Base-by-base conservation (phyloP, 1,140 invertebrate genomes). In the Drosophila nikananu region DNA sequence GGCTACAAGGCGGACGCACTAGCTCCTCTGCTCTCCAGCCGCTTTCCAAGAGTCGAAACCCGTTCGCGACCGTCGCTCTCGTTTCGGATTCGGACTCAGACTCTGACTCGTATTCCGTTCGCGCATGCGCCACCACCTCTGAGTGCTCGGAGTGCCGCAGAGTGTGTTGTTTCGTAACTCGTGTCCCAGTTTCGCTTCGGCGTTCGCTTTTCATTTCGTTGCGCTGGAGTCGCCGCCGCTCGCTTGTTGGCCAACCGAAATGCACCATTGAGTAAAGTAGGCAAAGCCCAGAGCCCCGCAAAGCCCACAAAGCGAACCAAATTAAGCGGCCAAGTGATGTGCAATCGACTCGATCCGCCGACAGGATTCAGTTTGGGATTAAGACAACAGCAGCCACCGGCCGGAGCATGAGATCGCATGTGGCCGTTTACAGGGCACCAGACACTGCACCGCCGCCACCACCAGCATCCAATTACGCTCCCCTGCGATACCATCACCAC, bases 351-450 rank as follows among this genome's bases (percentile, higher is more conserved):
- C 62, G 67, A 66, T 49, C 57, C 65, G 32, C 48, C 44, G 64
- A 75, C 52, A 79, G 77, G 59, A 81, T 39, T 58, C 17, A 76
- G 67, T 58, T 57, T 65, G 32, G 44, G 74, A 70, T 64, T 77
- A 74, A 77, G 73, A 49, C 62, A 61, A 44, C 65, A 84, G 59
- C 77, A 92, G 54, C 54, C 54, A 55, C 54, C 54, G 54, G 54
- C 54, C 54, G 54, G 54, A 55, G 81, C 86, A 92, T 92, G 91
- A 92, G 91, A 92, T 91, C 91, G 55, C 86, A 92, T 91, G 76
- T 75, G 73, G 63, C 86, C 57, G 86, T 90, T 74, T 90, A 89
- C 66, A 76, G 86, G 71, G 86, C 86, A 80, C 86, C 86, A 62
- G 79, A 84, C 66, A 79, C 65, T 63, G 81, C 46, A 76, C 52